Evolutionary conservation across 2,797 vertebrate species (phyloP), one percentile per base, ranked within the genome.

Genomic region (Myotis planiceps): DNA sequence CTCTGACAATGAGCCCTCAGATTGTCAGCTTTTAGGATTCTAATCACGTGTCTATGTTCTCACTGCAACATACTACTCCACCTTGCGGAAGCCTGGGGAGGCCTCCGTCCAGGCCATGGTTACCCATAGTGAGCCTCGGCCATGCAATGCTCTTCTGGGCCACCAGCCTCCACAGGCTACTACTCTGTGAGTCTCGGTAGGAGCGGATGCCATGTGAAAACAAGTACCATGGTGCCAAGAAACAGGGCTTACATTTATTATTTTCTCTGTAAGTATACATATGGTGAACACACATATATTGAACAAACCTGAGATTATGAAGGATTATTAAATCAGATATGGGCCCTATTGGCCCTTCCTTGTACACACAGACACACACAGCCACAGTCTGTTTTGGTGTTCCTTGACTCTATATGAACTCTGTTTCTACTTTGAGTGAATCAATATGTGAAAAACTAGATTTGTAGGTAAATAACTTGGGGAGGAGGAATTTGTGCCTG

Each of bases 11-110:
- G 93, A 88, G 45, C 90, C 86, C 92, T 71, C 4, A 1, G 58
- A 66, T 63, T 75, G 82, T 65, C 68, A 86, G 45, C 71, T 34
- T 53, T 81, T 21, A 53, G 91, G 90, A 97, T 94, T 27, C 76
- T 6, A 83, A 82, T 34, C 91, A 39, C 32, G 76, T 65, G 25
- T 49, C 12, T 58, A 0, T 0, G 19, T 91, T 94, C 79, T 97
- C 72, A 14, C 89, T 81, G 90, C 69, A 12, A 2, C 8, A 0
- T 34, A 25, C 0, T 0, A 27, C 88, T 93, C 81, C 81, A 8
- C 27, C 81, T 42, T 14, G 89, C 6, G 34, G 88, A 29, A 58
- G 88, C 65, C 3, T 1, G 3, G 18, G 3, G 34, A 55, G 84
- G 25, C 55, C 42, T 29, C 18, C 5, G 2, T 3, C 4, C 2